Percentiles rank a stretch among this genome's conserved stretches.
Conservation (phyloP, 2,113 vertebrate genomes). For the Nycticryphes semicollaris region DNA sequence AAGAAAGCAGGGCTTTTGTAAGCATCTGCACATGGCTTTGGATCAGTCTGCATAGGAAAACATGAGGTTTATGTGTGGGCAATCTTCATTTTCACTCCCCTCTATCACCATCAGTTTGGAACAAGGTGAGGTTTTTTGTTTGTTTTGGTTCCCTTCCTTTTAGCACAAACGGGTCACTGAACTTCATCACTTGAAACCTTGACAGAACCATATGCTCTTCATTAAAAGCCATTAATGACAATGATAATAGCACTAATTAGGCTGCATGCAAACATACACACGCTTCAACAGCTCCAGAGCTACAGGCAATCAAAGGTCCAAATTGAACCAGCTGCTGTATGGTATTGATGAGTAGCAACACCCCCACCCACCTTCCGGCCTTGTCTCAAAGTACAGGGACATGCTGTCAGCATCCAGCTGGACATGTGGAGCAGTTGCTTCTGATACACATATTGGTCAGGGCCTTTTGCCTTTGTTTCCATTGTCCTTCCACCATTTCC, state of each 20-base stretch:
- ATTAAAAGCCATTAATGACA: constrained; percentile 67
- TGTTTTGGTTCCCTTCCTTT: not conserved
- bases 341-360: not conserved
- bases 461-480: not conserved
- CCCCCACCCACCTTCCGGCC: too few species aligned
- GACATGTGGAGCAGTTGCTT: not conserved
- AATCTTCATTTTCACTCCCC: not conserved
- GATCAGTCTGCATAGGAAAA: not conserved
- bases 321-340: constrained; percentile 36
- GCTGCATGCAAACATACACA: constrained; percentile 46
- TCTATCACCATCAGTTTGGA: not conserved
- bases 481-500: not conserved
- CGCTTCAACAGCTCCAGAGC: constrained; percentile 25
- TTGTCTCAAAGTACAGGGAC: not conserved
- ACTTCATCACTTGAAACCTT: constrained; percentile 40
- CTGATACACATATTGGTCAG: not conserved
- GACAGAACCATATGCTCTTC: constrained; percentile 62
- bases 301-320: constrained; percentile 37
- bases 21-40: not conserved
- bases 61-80: not conserved
- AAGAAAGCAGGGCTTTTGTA: not conserved
- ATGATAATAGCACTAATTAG: constrained; percentile 67
- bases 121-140: not conserved
- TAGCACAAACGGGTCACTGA: constrained; percentile 52
- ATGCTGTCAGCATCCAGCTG: not conserved